Evolutionary conservation across 2,113 vertebrate species (phyloP).

Genomic region (Micronycteris hirsuta): DNA sequence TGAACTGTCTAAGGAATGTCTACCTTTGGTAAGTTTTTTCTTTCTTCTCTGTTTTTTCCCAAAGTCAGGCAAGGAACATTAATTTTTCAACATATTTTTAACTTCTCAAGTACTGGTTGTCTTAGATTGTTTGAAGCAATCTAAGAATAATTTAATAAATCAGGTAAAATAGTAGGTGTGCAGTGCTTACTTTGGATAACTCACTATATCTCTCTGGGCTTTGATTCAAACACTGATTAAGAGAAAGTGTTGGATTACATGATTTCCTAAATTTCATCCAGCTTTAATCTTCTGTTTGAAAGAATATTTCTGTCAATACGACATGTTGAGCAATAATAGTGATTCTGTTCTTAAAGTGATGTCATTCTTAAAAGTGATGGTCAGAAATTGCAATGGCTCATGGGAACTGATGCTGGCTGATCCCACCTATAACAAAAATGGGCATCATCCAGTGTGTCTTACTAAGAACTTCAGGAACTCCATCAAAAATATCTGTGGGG

Average conservation of each 20-base stretch:
- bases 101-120: background rate
- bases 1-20: background rate
- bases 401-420: background rate
- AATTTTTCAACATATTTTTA: background rate
- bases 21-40: background rate
- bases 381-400: background rate
- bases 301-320: background rate
- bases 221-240: background rate
- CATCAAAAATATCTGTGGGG: background rate
- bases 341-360: too few relatives aligned
- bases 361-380: background rate
- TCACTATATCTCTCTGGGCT: background rate
- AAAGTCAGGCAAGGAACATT: background rate
- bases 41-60: background rate
- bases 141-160: slow-evolving; percentile 18
- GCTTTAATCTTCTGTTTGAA: background rate
- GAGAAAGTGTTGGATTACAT: background rate
- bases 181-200: background rate
- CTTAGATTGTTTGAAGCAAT: background rate
- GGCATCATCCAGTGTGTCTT: too few relatives aligned
- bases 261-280: background rate
- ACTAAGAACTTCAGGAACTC: background rate
- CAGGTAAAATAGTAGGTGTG: background rate
- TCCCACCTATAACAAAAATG: background rate
- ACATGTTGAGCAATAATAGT: background rate